phyloP scores from a whole-genome alignment of 2,888 invertebrate genomes.

The Thereva nobilitata region DNA sequence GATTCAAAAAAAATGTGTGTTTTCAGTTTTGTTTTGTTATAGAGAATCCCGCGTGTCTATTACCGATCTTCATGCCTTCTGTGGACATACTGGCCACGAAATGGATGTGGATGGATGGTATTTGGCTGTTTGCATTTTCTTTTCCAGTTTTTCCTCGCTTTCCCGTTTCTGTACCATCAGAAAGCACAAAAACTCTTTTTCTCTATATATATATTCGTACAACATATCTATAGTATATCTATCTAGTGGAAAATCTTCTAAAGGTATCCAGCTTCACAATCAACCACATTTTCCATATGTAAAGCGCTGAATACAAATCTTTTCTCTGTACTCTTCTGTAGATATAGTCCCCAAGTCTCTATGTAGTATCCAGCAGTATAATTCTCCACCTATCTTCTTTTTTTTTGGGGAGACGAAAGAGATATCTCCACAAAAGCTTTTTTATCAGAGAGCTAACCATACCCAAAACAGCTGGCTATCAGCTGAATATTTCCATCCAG shows the following conservation, averaged over 20 bases:
- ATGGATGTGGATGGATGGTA: slow-evolving; percentile 9
- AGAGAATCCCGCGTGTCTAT: background rate
- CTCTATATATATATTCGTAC: no score
- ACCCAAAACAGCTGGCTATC: no score
- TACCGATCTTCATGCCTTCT: slow-evolving; percentile 38
- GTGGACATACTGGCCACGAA: slow-evolving; percentile 33
- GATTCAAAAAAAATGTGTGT: background rate
- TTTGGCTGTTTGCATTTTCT: slow-evolving; percentile 25
- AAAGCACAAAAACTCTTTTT: slow-evolving; percentile 14
- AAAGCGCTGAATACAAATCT: slow-evolving; percentile 19
- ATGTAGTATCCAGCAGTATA: slow-evolving; percentile 2
- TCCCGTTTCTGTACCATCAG: slow-evolving; percentile 13
- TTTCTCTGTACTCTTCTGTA: background rate
- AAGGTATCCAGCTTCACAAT: no score
- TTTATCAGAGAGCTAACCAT: no score
- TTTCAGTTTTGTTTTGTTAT: slow-evolving; percentile 1
- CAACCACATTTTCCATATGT: background rate
- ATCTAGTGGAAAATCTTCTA: no score
- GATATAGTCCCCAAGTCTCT: slow-evolving; percentile 8
- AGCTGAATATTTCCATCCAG: no score
- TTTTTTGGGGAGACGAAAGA: no score
- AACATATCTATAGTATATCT: slow-evolving; percentile 2
- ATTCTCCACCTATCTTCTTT: background rate
- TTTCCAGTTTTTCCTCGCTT: slow-evolving; percentile 19
- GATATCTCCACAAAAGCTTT: no score